phyloP scores from a whole-genome alignment of 2,797 vertebrate genomes.

The Pelobates cultripes region DNA sequence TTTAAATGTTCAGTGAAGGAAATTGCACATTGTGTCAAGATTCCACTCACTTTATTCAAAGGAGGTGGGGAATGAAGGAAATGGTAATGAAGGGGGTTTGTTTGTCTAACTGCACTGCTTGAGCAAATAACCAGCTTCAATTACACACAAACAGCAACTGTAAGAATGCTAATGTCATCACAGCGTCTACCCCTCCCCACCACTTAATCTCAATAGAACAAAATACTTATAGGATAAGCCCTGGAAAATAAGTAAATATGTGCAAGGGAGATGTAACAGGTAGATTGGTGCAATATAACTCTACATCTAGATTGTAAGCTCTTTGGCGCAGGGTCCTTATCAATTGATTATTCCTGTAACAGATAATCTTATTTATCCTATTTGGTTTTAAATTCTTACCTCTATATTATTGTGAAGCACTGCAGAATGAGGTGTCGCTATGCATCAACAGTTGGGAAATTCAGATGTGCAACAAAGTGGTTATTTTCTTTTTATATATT shows the following conservation, averaged over 20 bases:
- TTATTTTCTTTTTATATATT: too few relatives aligned
- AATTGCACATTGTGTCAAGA: slow-evolving; percentile 39
- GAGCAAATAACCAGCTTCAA: slow-evolving; percentile 43
- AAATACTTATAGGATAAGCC: background rate
- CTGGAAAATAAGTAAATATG: background rate
- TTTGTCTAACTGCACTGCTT: slow-evolving; percentile 48
- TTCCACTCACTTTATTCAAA: slow-evolving; percentile 48
- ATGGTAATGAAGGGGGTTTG: slow-evolving; percentile 36
- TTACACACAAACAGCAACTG: slow-evolving; percentile 41
- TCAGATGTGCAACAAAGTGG: too few relatives aligned
- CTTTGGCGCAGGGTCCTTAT: too few relatives aligned
- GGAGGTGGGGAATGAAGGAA: slow-evolving; percentile 23
- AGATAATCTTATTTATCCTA: too few relatives aligned
- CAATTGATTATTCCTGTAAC: too few relatives aligned
- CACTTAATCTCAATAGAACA: background rate
- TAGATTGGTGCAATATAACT: too few relatives aligned
- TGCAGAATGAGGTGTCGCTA: too few relatives aligned
- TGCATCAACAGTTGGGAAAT: too few relatives aligned
- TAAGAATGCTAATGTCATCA: slow-evolving; percentile 33
- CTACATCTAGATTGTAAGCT: too few relatives aligned
- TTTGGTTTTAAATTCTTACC: too few relatives aligned
- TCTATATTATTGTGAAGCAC: too few relatives aligned
- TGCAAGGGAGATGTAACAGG: too few relatives aligned
- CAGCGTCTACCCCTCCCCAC: slow-evolving; percentile 26
- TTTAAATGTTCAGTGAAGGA: slow-evolving; percentile 38